Base-by-base conservation (phyloP, 1,140 invertebrate species). In the Scaptomyza pallida region DNA sequence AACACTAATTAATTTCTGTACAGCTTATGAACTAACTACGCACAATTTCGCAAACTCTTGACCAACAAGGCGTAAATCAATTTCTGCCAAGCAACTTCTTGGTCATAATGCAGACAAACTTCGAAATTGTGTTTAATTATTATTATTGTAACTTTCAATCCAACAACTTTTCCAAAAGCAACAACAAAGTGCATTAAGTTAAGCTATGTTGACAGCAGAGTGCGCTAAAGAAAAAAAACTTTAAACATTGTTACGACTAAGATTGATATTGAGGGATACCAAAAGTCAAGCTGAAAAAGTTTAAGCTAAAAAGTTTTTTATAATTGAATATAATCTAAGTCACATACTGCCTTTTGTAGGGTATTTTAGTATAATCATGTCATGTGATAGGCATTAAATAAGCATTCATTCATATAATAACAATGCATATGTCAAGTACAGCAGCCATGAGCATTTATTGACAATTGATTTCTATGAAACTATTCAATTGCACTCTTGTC, bases 41-140 rank as follows among this genome's bases (percentile, higher is more conserved):
- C 12, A n/a, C 44, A 26, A 30, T 15, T 51, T 16, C 15, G 40
- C 15, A 17, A 44, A 5, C 37, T 43, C 21, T 55, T 30, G 37
- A 40, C 19, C 19, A 43, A 8, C 37, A 41, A 19, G 6, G n/a
- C 44, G 6, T 26, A 13, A 47, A 47, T 47, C 21, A 55, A 26
- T 41, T 54, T 55, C n/a, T 19, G 52, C 37, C 21, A n/a, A 55
- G 23, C 52, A 55, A 26, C 2, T 26, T 55, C 21, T 55, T 8
- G 4, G 1, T 21, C 37, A 55, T 43, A 26, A 55, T 43, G 37
- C 52, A 16, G 52, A 26, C 37, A 55, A 55, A 43, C 37, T 55
- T 55, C 19, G 4, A 13, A 26, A 41, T 10, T 55, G 37, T 21
- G 21, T 43, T 55, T 43, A 43, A 55, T 55, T 55, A 55, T 16